Percentiles rank a stretch among this genome's conserved stretches.
Evolutionary conservation across 2,797 vertebrate genomes (phyloP).

Genomic region (Mormyrops attenuatus): DNA sequence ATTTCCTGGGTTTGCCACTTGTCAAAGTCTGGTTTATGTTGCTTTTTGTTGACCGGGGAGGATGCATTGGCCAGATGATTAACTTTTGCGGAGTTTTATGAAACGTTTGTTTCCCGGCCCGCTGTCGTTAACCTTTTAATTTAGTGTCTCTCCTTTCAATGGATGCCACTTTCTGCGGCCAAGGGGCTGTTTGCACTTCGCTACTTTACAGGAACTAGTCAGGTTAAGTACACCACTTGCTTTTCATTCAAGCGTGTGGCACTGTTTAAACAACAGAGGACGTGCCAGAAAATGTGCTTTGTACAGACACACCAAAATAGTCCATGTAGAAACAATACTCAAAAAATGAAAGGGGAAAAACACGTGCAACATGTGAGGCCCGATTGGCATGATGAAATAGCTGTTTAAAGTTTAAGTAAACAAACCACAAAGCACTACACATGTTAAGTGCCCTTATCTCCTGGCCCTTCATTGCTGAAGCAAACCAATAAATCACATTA

Average conservation of each 20-base stretch:
- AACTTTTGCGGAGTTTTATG: neutral
- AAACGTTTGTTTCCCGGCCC: neutral
- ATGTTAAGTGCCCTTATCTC: slow-evolving; percentile 15
- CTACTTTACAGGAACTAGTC: neutral
- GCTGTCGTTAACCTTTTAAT: neutral
- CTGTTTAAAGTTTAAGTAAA: slow-evolving; percentile 7
- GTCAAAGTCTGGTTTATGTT: neutral
- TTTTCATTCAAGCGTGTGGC: neutral
- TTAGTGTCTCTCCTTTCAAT: neutral
- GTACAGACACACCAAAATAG: neutral
- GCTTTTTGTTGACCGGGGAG: neutral
- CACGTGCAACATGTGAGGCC: neutral
- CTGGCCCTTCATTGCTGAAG: neutral
- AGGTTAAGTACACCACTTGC: neutral
- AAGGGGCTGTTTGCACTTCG: neutral
- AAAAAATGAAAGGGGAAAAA: neutral
- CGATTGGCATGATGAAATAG: neutral
- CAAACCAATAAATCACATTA: slow-evolving; percentile 8
- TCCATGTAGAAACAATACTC: neutral
- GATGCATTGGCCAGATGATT: neutral
- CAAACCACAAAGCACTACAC: slow-evolving; percentile 3
- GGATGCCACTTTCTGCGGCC: neutral
- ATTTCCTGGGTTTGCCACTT: neutral
- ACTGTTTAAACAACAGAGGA: neutral
- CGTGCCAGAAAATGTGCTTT: neutral